Evolutionary conservation across 2,113 vertebrate species (phyloP).

Genomic region (Hipposideros armiger): DNA sequence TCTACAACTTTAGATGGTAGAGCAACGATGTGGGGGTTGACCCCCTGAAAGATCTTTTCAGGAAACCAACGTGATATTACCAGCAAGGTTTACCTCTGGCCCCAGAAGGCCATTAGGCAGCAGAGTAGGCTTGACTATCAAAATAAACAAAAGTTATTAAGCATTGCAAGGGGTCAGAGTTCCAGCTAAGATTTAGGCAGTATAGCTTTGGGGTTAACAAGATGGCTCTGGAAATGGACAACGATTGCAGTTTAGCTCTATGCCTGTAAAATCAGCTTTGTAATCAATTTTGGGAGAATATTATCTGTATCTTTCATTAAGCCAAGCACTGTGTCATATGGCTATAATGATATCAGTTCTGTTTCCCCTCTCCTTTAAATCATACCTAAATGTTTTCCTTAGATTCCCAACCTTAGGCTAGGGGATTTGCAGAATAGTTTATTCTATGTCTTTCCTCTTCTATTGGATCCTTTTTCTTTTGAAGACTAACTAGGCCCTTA

Average conservation of each 20-base stretch:
- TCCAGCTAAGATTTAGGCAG: neutral
- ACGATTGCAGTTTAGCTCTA: slow-evolving; percentile 29
- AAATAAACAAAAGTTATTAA: slow-evolving; percentile 59
- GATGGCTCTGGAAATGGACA: slow-evolving; percentile 47
- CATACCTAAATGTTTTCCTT: slow-evolving; percentile 34
- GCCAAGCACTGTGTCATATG: neutral
- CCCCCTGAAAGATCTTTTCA: slow-evolving; percentile 29
- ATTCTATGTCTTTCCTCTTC: neutral
- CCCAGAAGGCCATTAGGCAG: neutral
- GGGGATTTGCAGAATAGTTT: slow-evolving; percentile 41
- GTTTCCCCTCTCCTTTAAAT: slow-evolving; percentile 53
- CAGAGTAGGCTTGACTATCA: slow-evolving; percentile 6
- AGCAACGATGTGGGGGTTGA: neutral
- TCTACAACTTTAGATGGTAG: neutral
- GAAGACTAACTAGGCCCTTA: neutral
- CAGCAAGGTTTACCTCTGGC: slow-evolving; percentile 39
- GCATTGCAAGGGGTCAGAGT: neutral
- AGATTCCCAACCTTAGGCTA: slow-evolving; percentile 25
- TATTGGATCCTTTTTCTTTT: slow-evolving; percentile 47
- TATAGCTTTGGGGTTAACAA: slow-evolving; percentile 33
- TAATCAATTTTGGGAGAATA: slow-evolving; percentile 17
- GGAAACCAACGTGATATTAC: slow-evolving; percentile 38
- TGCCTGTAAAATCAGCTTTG: slow-evolving; percentile 48
- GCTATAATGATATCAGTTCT: neutral
- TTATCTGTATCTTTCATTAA: neutral